Evolutionary conservation across 1,140 invertebrate genomes (phyloP).

Genomic region (Halictus rubicundus): DNA sequence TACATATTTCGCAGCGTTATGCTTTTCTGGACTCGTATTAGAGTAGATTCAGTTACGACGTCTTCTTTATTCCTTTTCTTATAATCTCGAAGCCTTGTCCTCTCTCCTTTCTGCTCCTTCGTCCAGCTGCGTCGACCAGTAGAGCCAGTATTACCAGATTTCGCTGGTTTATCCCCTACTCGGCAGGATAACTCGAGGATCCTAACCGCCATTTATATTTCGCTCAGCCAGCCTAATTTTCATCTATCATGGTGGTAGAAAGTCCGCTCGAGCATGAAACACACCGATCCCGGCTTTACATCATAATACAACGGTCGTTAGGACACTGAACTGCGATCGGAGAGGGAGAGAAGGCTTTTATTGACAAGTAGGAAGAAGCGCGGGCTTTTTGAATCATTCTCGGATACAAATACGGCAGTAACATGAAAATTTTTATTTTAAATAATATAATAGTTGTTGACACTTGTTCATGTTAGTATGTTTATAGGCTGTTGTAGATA

Average conservation of each 20-base stretch:
- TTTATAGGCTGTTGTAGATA: too few relatives aligned
- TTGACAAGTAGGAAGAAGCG: not conserved
- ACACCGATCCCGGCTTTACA: not conserved
- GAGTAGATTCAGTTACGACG: too few relatives aligned
- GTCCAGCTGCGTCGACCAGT: constrained; percentile 48
- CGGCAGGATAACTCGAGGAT: constrained; percentile 21
- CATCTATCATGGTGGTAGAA: not conserved
- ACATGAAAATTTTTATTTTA: too few relatives aligned
- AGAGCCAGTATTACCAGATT: constrained; percentile 63
- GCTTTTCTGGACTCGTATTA: too few relatives aligned
- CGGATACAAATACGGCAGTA: too few relatives aligned
- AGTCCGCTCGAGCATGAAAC: not conserved
- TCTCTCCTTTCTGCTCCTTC: constrained; percentile 7
- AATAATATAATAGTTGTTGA: not conserved
- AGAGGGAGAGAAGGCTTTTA: not conserved
- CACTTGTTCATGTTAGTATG: not conserved
- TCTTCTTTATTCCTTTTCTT: not conserved
- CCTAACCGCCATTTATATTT: constrained; percentile 2
- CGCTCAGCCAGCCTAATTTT: not conserved
- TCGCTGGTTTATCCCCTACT: constrained; percentile 51
- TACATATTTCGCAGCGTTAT: too few relatives aligned
- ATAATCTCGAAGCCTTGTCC: not conserved
- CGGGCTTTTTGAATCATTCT: not conserved
- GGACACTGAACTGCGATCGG: constrained; percentile 44
- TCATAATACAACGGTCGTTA: constrained; percentile 24